phyloP scores from a whole-genome alignment of 2,113 vertebrate species.

The Capreolus pygargus region DNA sequence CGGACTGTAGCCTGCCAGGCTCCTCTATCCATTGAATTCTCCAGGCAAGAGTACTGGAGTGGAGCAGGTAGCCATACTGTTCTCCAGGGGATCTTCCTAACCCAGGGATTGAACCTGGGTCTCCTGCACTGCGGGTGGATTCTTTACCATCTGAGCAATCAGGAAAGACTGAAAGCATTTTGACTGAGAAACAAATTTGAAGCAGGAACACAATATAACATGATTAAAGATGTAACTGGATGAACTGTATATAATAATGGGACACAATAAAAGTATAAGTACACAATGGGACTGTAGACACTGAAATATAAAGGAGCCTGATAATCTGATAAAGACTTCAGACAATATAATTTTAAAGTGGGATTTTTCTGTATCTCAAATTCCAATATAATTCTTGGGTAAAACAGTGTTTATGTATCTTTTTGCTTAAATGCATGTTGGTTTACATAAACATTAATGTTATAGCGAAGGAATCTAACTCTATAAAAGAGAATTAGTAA shows the following conservation, averaged over 20 bases:
- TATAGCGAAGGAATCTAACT: background rate
- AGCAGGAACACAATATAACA: background rate
- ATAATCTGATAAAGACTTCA: background rate
- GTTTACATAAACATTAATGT: conserved; percentile 39
- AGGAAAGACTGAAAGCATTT: background rate
- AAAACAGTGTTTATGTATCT: background rate
- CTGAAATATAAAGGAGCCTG: background rate
- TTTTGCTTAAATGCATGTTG: background rate
- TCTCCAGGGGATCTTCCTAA: background rate
- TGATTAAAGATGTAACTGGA: background rate
- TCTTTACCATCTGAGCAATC: background rate
- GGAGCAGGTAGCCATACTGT: background rate
- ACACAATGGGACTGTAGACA: background rate
- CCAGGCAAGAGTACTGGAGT: background rate
- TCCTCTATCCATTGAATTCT: background rate
- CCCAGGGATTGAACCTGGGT: background rate
- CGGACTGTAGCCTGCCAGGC: background rate
- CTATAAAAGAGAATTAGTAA: background rate
- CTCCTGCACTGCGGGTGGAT: background rate
- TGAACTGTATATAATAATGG: background rate
- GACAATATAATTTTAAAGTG: background rate
- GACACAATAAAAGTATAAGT: background rate
- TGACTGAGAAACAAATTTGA: background rate
- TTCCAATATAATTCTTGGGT: background rate
- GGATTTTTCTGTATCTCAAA: conserved; percentile 15